Percentiles rank a stretch among this genome's conserved stretches.
Conservation (phyloP, 2,797 vertebrate species). For the Euthynnus affinis region DNA sequence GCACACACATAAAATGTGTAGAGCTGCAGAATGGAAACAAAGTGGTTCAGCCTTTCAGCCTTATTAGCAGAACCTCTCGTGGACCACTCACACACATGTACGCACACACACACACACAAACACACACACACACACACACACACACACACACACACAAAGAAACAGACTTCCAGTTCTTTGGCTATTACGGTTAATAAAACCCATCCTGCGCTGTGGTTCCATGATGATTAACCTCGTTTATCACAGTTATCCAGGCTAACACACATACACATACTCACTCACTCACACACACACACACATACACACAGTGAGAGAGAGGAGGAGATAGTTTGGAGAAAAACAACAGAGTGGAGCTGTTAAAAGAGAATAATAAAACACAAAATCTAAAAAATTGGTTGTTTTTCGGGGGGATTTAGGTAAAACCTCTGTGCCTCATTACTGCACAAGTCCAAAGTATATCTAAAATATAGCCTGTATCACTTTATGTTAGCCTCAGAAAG, state of each 20-base stretch:
- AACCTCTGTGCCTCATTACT: constrained; percentile 8
- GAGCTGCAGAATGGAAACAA: constrained; percentile 51
- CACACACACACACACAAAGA: constrained; percentile 35
- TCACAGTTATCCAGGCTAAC: constrained; percentile 63
- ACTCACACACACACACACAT: constrained; percentile 11
- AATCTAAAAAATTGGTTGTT: constrained; percentile 1
- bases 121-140: constrained; percentile 19
- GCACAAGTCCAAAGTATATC: not conserved
- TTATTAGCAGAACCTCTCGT: constrained; percentile 63
- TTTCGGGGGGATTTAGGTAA: not conserved
- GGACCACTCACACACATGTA: constrained; percentile 14
- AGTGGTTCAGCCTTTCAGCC: constrained; percentile 48
- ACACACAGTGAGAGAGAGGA: not conserved
- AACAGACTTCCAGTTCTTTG: constrained; percentile 51
- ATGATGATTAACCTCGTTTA: constrained; percentile 76
- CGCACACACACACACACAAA: constrained; percentile 4
- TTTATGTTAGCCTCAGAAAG: constrained; percentile 1
- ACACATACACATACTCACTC: constrained; percentile 29
- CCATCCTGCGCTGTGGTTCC: constrained; percentile 57
- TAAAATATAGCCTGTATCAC: not conserved
- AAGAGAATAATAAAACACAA: constrained; percentile 7
- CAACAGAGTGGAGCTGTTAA: constrained; percentile 2
- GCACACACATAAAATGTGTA: not conserved
- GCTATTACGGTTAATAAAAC: constrained; percentile 75
- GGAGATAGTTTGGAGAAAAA: constrained; percentile 10